Conservation (phyloP, 2,888 invertebrate species). For the Silvanus unidentatus region DNA sequence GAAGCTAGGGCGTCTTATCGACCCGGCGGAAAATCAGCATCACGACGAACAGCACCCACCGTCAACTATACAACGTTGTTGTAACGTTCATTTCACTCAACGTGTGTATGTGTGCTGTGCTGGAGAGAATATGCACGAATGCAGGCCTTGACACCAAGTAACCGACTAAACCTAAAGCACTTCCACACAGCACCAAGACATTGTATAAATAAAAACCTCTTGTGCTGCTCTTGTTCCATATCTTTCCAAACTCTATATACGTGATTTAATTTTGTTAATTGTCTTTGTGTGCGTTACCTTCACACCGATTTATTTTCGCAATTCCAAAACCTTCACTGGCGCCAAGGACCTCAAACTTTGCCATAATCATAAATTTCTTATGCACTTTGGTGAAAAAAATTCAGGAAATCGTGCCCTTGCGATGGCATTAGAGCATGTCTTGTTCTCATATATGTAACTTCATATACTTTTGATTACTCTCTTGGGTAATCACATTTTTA, state of each 20-base stretch:
- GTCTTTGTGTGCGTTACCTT: too few relatives aligned
- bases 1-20: constrained; percentile 20
- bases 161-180: constrained; percentile 26
- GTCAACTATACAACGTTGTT: constrained; percentile 14
- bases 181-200: constrained; percentile 18
- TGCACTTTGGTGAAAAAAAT: too few relatives aligned
- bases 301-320: too few relatives aligned
- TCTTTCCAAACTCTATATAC: too few relatives aligned
- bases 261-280: too few relatives aligned
- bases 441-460: too few relatives aligned
- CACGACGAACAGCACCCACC: constrained; percentile 18
- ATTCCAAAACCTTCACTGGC: too few relatives aligned
- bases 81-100: constrained; percentile 5
- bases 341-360: too few relatives aligned
- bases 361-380: too few relatives aligned
- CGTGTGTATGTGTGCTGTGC: too few relatives aligned
- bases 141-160: constrained; percentile 32
- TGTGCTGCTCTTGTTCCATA: background rate
- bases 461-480: background rate
- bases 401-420: too few relatives aligned
- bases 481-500: constrained; percentile 1
- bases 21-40: constrained; percentile 21
- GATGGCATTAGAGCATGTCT: too few relatives aligned
- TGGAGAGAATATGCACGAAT: constrained; percentile 9
- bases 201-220: background rate